These are phyloP conservation scores for Australoheros facetus DNA, from an alignment of 2,797 vertebrate genomes.

Conservation along the genomic window DNA sequence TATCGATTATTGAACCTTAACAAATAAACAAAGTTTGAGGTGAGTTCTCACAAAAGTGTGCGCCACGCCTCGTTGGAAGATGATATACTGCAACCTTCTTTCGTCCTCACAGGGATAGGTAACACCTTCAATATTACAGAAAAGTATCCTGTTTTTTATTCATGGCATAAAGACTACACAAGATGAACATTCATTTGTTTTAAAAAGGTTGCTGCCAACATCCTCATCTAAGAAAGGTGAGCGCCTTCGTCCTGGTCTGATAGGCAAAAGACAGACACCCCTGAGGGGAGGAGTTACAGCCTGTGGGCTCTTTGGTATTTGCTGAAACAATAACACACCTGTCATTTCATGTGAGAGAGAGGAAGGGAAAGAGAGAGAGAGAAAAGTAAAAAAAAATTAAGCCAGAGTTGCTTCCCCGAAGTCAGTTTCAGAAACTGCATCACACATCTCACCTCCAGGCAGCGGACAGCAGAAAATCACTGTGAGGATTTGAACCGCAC, in stretches of 20 bases:
- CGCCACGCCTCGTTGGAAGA: neutral
- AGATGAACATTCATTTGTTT: neutral
- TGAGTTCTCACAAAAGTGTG: neutral
- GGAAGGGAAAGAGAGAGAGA: neutral
- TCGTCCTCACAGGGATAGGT: neutral
- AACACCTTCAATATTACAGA: neutral
- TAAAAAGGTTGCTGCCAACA: constrained; percentile 4
- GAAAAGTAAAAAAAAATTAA: constrained; percentile 40
- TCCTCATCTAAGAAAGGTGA: constrained; percentile 43
- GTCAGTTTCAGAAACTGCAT: constrained; percentile 62
- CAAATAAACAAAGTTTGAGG: neutral
- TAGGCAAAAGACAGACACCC: constrained; percentile 53
- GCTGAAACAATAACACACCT: constrained; percentile 81
- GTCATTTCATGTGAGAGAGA: constrained; percentile 58
- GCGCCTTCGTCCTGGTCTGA: constrained; percentile 51
- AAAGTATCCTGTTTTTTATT: neutral
- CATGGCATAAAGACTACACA: neutral
- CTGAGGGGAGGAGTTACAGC: constrained; percentile 75
- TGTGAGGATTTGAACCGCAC: constrained; percentile 54
- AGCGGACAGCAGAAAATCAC: constrained; percentile 47
- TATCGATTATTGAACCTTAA: neutral
- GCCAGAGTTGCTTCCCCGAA: constrained; percentile 51
- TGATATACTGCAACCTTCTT: neutral
- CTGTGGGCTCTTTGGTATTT: constrained; percentile 71
- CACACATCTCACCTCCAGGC: constrained; percentile 53